Evolutionary conservation across 2,113 vertebrate genomes (phyloP).

Genomic region (Nycticebus coucang): DNA sequence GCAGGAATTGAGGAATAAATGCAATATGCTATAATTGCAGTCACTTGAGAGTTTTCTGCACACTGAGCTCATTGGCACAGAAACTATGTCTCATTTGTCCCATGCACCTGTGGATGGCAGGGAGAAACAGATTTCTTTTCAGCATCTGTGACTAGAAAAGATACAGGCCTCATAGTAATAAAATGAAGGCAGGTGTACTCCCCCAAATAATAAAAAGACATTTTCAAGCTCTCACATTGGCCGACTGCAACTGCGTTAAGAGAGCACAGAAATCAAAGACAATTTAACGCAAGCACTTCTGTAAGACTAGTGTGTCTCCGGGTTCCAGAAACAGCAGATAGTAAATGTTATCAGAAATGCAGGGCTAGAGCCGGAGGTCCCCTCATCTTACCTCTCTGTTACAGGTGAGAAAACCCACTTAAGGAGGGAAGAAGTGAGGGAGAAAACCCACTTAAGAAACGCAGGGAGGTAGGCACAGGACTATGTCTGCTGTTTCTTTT

Average conservation of each 20-base stretch:
- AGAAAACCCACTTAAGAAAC: too few species aligned
- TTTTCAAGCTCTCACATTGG: fast-evolving
- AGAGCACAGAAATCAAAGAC: not conserved
- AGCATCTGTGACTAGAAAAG: not conserved
- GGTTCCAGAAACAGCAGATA: not conserved
- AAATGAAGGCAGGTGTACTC: not conserved
- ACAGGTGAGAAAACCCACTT: not conserved
- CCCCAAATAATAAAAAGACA: not conserved
- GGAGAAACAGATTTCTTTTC: not conserved
- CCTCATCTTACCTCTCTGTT: not conserved
- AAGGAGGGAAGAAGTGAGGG: not conserved
- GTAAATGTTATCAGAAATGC: not conserved
- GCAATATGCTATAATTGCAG: fast-evolving
- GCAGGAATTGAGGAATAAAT: not conserved
- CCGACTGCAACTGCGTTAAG: not conserved
- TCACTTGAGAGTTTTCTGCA: not conserved
- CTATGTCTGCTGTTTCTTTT: not conserved
- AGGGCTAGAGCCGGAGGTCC: not conserved
- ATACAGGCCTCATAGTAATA: fast-evolving
- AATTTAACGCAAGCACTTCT: not conserved
- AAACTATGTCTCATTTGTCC: not conserved
- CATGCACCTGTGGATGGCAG: not conserved
- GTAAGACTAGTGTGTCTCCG: not conserved
- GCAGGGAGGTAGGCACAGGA: fast-evolving
- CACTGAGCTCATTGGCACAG: not conserved